These are phyloP conservation scores for Condylostylus longicornis DNA, from an alignment of 1,140 invertebrate species.

Conservation along the genomic window DNA sequence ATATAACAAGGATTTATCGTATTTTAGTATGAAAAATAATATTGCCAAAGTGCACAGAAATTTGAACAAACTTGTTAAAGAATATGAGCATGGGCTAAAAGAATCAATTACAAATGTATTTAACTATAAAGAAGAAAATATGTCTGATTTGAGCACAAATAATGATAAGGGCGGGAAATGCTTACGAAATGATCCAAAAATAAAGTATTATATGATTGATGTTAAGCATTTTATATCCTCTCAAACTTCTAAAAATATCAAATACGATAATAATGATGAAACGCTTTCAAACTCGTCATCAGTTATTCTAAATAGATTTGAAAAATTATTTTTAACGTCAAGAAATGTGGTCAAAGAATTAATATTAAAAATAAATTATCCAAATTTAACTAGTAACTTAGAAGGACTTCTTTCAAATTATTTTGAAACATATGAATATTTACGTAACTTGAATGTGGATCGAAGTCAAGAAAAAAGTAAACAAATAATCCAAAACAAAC, in stretches of 20 bases:
- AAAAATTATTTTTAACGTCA: slow-evolving; percentile 39
- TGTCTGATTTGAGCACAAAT: slow-evolving; percentile 20
- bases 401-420: slow-evolving; percentile 48
- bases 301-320: slow-evolving; percentile 18
- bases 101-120: slow-evolving; percentile 30
- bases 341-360: slow-evolving; percentile 46
- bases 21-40: slow-evolving; percentile 81
- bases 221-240: slow-evolving; percentile 16
- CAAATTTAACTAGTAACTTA: slow-evolving; percentile 39
- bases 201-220: slow-evolving; percentile 16
- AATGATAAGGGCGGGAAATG: slow-evolving; percentile 21
- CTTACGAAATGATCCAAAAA: slow-evolving; percentile 12
- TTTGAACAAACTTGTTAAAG: slow-evolving; percentile 70
- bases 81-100: slow-evolving; percentile 46
- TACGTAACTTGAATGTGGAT: slow-evolving; percentile 48
- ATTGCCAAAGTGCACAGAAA: slow-evolving; percentile 77
- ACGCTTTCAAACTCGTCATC: slow-evolving; percentile 5
- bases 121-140: slow-evolving; percentile 24
- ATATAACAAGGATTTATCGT: slow-evolving; percentile 86
- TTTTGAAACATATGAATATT: slow-evolving; percentile 43
- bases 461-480: slow-evolving; percentile 47
- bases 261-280: too few relatives aligned
- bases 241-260: slow-evolving; percentile 15
- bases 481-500: slow-evolving; percentile 65
- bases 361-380: slow-evolving; percentile 39